phyloP scores from a whole-genome alignment of 2,888 invertebrate species.

The Eucera pruinosa region DNA sequence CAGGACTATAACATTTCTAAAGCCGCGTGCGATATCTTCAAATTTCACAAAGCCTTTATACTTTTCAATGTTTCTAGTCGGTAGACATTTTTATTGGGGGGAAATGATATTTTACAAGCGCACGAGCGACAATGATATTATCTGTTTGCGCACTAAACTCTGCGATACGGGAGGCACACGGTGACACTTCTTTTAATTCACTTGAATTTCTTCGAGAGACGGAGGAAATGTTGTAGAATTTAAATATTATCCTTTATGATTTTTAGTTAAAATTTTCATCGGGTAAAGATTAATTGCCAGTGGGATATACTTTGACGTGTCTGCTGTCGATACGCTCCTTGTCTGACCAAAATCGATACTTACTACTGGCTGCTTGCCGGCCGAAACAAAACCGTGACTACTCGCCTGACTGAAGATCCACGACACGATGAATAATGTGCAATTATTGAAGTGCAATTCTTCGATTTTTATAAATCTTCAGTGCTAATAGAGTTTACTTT shows the following conservation, averaged over 20 bases:
- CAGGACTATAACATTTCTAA: no score
- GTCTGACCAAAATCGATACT: slow-evolving; percentile 49
- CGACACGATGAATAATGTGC: slow-evolving; percentile 5
- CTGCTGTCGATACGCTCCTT: slow-evolving; percentile 13
- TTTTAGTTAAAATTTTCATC: not conserved
- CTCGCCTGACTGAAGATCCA: not conserved
- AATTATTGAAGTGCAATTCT: no score
- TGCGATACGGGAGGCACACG: slow-evolving; percentile 31
- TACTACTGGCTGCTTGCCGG: slow-evolving; percentile 51
- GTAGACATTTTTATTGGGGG: no score
- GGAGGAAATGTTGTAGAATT: not conserved
- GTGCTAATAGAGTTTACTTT: no score
- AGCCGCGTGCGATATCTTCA: no score
- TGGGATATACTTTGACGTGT: not conserved
- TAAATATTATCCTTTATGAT: not conserved
- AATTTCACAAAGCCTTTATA: not conserved
- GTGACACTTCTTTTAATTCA: slow-evolving; percentile 11
- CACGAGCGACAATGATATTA: no score
- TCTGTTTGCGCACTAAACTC: slow-evolving; percentile 25
- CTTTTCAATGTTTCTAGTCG: not conserved
- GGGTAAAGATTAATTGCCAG: not conserved
- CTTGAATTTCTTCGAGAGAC: not conserved
- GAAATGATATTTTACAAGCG: slow-evolving; percentile 50
- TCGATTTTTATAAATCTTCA: no score
- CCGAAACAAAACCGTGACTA: slow-evolving; percentile 38